A percentile compares a stretch with the other conserved stretches of the same genome.
These are phyloP conservation scores for Lophura nycthemera DNA, from an alignment of 2,113 vertebrate genomes.

Conservation along the genomic window DNA sequence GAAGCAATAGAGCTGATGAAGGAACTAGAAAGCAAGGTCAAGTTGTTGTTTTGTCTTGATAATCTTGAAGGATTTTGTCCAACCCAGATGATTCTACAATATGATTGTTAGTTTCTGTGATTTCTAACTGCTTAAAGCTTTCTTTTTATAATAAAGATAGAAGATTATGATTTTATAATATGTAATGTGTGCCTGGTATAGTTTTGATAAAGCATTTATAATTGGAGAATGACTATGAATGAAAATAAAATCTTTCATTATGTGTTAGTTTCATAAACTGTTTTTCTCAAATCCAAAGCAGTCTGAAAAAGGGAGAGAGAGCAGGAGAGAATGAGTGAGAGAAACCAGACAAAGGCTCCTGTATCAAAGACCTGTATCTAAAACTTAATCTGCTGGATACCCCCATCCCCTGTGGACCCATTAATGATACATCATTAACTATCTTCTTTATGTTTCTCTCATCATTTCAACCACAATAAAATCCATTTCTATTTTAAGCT, in stretches of 20 bases:
- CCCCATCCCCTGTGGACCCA: background rate
- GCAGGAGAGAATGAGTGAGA: background rate
- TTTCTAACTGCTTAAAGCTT: background rate
- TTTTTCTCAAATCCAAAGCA: background rate
- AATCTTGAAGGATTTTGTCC: background rate
- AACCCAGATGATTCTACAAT: background rate
- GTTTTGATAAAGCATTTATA: background rate
- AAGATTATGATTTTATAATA: background rate
- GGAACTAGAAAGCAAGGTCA: background rate
- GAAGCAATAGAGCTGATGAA: background rate
- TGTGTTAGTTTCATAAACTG: background rate
- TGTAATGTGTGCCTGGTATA: background rate
- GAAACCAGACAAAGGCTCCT: background rate
- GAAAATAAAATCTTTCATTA: background rate
- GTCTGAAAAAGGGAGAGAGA: background rate
- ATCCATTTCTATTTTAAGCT: background rate
- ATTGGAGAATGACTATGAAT: background rate
- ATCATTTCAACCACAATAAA: background rate
- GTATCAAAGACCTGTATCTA: background rate
- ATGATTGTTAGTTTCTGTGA: background rate
- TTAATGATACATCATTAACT: background rate
- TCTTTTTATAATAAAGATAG: background rate
- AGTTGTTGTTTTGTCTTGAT: background rate
- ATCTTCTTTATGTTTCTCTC: background rate
- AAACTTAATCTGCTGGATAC: background rate